Evolutionary conservation across 2,888 invertebrate genomes (phyloP), one percentile per base, ranked within the genome.

Genomic region (Rotaria magnacalcarata): DNA sequence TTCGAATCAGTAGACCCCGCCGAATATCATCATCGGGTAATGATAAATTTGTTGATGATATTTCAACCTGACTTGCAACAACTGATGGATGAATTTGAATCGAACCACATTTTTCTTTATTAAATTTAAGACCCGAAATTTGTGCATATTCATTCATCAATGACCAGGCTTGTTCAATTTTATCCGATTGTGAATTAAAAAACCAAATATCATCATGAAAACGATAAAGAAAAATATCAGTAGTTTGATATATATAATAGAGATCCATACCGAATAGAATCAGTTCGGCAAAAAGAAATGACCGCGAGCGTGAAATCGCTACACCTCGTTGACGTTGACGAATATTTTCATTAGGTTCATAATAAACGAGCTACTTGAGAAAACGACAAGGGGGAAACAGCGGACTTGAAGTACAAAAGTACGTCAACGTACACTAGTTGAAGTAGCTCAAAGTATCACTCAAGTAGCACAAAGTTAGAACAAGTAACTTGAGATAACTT

Each of bases 181-280:
- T 75, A 8, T 5, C 6, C 0, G 43, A 41, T 21, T 75, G 41
- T 8, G 41, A 43, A 75, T 75, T 14, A 43, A 75, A 75, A 19
- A 75, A 75, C 75, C 41, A 75, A 75, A 75, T 11, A 43, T 75
- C 75, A 75, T 75, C 75, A 43, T 75, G 75, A 43, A 75, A 3
- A 75, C 75, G 75, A 75, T 75, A 75, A 43, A 41, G 41, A 43
- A 75, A 75, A 21, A 75, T 75, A 16, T 21, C 41, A 4, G 75
- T 75, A 10, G 16, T 75, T 75, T 10, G 75, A 75, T 75, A 75
- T 10, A 75, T 27, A 47, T 47, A 47, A 75, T 75, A 75, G 3
- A 75, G 24, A 75, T 75, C 75, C 43, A 75, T 43, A 43, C 41
- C 75, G 8, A 43, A 75, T 21, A 75, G 10, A 7, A 75, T 2